phyloP scores from a whole-genome alignment of 1,140 invertebrate genomes.

The Hormaphis cornu region DNA sequence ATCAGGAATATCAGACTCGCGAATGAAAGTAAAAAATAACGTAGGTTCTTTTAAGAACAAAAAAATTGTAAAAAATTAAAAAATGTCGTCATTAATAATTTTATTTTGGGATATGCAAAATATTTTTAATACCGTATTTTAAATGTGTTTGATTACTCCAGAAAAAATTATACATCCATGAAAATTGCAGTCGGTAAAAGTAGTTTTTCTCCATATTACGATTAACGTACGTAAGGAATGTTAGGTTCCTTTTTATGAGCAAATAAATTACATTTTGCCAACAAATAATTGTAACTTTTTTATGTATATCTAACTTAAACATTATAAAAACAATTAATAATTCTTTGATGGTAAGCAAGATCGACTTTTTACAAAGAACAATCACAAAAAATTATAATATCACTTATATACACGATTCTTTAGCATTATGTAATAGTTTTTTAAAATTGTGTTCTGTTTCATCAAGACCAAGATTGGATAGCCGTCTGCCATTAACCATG shows the following conservation, averaged over 20 bases:
- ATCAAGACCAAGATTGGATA: background rate
- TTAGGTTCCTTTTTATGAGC: conserved; percentile 24
- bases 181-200: conserved; percentile 10
- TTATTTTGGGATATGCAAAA: background rate
- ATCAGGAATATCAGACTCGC: too few species aligned
- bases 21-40: too few species aligned
- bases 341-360: conserved; percentile 18
- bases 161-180: background rate
- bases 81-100: conserved; percentile 12
- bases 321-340: conserved; percentile 31
- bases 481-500: conserved; percentile 1
- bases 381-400: conserved; percentile 8
- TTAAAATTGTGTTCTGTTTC: conserved; percentile 14
- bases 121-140: background rate
- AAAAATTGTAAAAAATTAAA: background rate
- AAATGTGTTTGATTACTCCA: background rate
- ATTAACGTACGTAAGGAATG: conserved; percentile 20
- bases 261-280: conserved; percentile 21
- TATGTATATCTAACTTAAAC: conserved; percentile 19
- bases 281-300: conserved; percentile 9
- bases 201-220: background rate
- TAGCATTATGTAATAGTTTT: conserved; percentile 16
- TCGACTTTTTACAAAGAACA: conserved; percentile 3
- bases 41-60: too few species aligned
- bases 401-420: conserved; percentile 24